Base-by-base conservation (phyloP, 2,113 vertebrate species). In the Orthonyx spaldingii region DNA sequence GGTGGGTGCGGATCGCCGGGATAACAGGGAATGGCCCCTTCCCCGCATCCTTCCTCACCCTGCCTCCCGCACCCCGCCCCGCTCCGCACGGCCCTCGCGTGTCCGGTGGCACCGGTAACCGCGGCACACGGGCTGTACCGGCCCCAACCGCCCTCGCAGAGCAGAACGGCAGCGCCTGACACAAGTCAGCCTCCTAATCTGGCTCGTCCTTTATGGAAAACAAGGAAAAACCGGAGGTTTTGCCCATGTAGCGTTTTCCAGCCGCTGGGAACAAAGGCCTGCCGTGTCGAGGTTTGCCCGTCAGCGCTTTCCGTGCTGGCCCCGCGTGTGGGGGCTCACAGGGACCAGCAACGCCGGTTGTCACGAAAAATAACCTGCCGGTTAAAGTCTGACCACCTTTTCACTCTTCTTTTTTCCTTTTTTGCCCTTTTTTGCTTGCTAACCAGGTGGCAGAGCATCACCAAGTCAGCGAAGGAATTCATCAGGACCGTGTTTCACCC, bases 401-500 rank as follows among this genome's bases (percentile, higher is more conserved):
- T 50, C 20, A n/a, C 26, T 28, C 12, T 5, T 3, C 6, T 9
- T 26, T 6, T 22, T 5, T 3, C 7, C 11, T 6, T 13, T 4
- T 7, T 11, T 26, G 3, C 26, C 10, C 3, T 46, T 28, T 22
- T 19, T 7, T 15, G 10, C 13, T 11, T 14, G 33, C 37, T 21
- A 9, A 3, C 8, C 46, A 82, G 87, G 46, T 21, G 16, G 9
- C 16, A 1, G 11, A 27, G 17, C 59, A 13, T 27, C 66, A 2
- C 32, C 84, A 1, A 1, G 19, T 6, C 28, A 4, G n/a, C 8
- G 52, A 2, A 33, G 37, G 22, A 9, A 3, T 52, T 7, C 8
- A 0, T 11, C 60, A 2, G 86, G 44, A 44, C 52, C 7, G 44
- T 59, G 86, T 20, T 37, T 3, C 5, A 10, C 50, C 11, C 50